Base-by-base conservation (phyloP, 2,888 invertebrate genomes). In the Ernsta delagoae region DNA sequence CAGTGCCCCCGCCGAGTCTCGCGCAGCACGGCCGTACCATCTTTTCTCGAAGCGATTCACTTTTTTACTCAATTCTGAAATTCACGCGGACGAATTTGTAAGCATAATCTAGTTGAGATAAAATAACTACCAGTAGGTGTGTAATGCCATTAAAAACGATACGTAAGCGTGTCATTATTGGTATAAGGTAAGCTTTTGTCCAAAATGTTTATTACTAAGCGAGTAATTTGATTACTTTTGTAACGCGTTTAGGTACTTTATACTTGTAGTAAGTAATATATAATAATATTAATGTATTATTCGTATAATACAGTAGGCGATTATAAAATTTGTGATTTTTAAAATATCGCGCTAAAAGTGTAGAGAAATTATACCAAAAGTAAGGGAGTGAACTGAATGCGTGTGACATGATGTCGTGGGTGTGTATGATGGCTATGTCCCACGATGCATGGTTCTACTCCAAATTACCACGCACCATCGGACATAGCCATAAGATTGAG, bases 171-270 rank as follows among this genome's bases (percentile, higher is more conserved):
- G 62, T 59, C 68, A 67, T 68, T 36, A 36, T 66, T 54, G 60
- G 41, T 45, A 45, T 9, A n/a, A 75, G 70, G 66, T 80, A 80
- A 77, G 78, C 79, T 79, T 77, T 78, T 79, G 78, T 80, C 80
- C 78, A 82, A 79, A 81, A 76, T 72, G 72, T 76, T 77, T 71
- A 74, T 72, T 36, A 50, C 1, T 72, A 73, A 70, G 65, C 64
- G 56, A 71, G 56, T 59, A 70, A 73, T 73, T 70, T 71, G 76
- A 74, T 73, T 75, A 74, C 65, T 70, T 59, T 75, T 76, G 75
- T 77, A 76, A 74, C 70, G 74, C 73, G 75, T 75, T 71, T 72
- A 39, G 7, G 39, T 39, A 74, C 73, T 77, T 77, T 70, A 77
- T 79, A 61, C 61, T 41, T 66, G 59, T 66, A 56, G 56, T 59